These are phyloP conservation scores for Aurelia aurita DNA, from an alignment of 30 jellyfish, hydroid and myxozoan genomes.

Conservation along the genomic window DNA sequence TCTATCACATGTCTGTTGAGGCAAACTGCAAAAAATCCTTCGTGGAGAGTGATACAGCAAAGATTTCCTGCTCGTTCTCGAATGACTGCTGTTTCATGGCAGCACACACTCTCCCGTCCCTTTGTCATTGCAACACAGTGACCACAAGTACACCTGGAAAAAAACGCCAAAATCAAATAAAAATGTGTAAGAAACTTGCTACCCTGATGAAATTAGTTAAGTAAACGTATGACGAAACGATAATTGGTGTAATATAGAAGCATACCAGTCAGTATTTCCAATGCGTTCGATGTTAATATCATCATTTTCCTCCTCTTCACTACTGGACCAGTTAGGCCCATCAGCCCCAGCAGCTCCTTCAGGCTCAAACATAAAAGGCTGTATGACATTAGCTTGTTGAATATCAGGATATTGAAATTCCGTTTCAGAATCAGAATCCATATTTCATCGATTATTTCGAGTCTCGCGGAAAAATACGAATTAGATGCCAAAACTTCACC, in stretches of 20 bases:
- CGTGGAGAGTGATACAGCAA: not conserved
- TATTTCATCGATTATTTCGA: not conserved
- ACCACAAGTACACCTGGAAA: not conserved
- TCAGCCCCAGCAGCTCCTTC: not conserved
- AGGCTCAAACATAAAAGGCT: slow-evolving; percentile 22
- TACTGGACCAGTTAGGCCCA: not conserved
- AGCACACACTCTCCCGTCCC: not conserved
- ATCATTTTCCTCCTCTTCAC: not conserved
- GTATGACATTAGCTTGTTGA: not conserved
- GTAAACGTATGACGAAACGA: too few relatives aligned
- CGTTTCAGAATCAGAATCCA: slow-evolving; percentile 10
- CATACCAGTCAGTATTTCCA: not conserved
- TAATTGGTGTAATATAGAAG: not conserved
- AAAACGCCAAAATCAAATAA: not conserved
- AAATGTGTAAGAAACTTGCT: not conserved
- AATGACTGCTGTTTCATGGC: not conserved
- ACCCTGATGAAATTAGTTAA: too few relatives aligned
- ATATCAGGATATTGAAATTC: slow-evolving; percentile 2
- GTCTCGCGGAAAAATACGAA: too few relatives aligned
- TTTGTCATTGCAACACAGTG: not conserved
- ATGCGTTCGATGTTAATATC: not conserved
- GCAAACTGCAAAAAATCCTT: not conserved
- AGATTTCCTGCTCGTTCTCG: not conserved
- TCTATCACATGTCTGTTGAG: not conserved
- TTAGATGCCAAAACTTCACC: not conserved